These are phyloP conservation scores for Hyles lineata DNA, from an alignment of 2,888 invertebrate species.

Conservation along the genomic window DNA sequence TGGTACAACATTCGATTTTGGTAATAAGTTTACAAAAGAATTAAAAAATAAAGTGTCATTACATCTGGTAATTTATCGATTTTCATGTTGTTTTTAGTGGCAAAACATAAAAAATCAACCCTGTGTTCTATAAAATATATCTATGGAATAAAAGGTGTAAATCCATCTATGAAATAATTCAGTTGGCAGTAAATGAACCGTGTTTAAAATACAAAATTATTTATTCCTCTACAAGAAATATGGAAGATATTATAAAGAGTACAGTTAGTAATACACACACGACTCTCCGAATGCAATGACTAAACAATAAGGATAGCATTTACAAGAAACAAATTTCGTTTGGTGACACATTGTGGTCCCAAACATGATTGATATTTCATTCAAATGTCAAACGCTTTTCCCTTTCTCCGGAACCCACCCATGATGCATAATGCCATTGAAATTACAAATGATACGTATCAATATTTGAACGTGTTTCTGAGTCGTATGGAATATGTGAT, in stretches of 20 bases:
- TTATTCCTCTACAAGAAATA: too few relatives aligned
- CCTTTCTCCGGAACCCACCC: background rate
- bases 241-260: background rate
- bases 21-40: too few relatives aligned
- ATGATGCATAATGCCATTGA: background rate
- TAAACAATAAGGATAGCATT: background rate
- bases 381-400: conserved; percentile 18
- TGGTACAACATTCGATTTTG: too few relatives aligned
- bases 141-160: too few relatives aligned
- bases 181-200: too few relatives aligned
- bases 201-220: too few relatives aligned
- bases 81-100: too few relatives aligned
- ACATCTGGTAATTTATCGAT: too few relatives aligned
- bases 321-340: background rate
- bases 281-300: background rate
- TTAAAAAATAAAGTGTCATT: too few relatives aligned
- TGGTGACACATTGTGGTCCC: conserved; percentile 4
- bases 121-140: too few relatives aligned
- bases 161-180: too few relatives aligned
- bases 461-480: background rate
- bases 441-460: conserved; percentile 5
- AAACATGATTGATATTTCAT: conserved; percentile 1
- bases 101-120: too few relatives aligned
- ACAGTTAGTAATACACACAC: background rate
- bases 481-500: background rate